Evolutionary conservation across 2,888 invertebrate genomes (phyloP).

Genomic region (Tetranychus truncatus): DNA sequence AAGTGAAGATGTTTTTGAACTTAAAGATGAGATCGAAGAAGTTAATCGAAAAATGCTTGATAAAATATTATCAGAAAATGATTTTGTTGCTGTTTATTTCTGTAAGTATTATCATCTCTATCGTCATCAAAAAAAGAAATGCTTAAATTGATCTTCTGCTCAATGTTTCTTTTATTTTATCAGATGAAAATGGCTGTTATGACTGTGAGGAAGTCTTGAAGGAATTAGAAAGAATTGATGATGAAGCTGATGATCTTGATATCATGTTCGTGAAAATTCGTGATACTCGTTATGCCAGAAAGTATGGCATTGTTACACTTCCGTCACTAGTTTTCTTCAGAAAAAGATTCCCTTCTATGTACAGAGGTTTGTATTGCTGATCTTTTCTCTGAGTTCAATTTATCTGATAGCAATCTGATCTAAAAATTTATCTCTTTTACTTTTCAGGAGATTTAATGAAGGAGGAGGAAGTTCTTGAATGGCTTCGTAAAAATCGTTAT

Average conservation of each 20-base stretch:
- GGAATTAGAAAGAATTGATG: constrained; percentile 77
- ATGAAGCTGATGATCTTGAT: constrained; percentile 79
- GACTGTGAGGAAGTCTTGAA: constrained; percentile 65
- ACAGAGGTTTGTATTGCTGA: constrained; percentile 45
- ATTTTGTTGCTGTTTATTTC: constrained; percentile 82
- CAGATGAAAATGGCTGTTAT: constrained; percentile 60
- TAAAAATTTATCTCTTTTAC: not conserved
- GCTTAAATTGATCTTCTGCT: not conserved
- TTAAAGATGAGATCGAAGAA: constrained; percentile 89
- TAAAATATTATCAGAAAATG: constrained; percentile 79
- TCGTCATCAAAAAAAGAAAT: not conserved
- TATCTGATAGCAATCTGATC: not conserved
- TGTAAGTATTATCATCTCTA: constrained; percentile 46
- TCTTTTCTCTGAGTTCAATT: not conserved
- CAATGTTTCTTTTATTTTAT: constrained; percentile 1
- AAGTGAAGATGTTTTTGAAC: constrained; percentile 80
- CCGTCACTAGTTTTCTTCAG: constrained; percentile 81
- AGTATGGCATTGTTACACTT: constrained; percentile 78
- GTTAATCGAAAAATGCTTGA: constrained; percentile 91
- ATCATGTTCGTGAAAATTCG: constrained; percentile 87
- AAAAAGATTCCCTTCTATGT: constrained; percentile 76
- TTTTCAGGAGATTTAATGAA: constrained; percentile 36
- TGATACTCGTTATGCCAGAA: constrained; percentile 69
- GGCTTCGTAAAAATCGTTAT: constrained; percentile 79
- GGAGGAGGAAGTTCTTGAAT: constrained; percentile 69